These are phyloP conservation scores for Synanthedon vespiformis DNA, from an alignment of 2,888 invertebrate genomes.

Conservation along the genomic window DNA sequence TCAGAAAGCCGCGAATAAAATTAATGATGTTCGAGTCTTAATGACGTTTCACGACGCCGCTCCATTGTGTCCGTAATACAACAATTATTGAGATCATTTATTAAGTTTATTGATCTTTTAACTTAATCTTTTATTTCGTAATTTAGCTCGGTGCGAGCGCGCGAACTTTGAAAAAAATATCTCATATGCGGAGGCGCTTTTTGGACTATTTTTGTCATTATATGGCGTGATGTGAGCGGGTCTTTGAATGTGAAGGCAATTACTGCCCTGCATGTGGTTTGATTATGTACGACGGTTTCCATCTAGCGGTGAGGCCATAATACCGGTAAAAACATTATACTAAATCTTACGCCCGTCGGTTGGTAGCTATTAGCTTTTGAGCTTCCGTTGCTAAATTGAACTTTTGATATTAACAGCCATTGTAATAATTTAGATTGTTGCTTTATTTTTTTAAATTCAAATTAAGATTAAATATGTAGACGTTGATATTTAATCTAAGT, in stretches of 20 bases:
- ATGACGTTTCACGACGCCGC: slow-evolving; percentile 69
- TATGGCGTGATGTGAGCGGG: slow-evolving; percentile 68
- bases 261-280: slow-evolving; percentile 69
- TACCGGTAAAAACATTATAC: slow-evolving; percentile 54
- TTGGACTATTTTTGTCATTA: slow-evolving; percentile 71
- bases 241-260: slow-evolving; percentile 69
- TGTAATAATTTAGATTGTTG: slow-evolving; percentile 40
- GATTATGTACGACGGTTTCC: slow-evolving; percentile 61
- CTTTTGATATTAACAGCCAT: slow-evolving; percentile 45
- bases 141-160: slow-evolving; percentile 64
- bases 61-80: slow-evolving; percentile 69
- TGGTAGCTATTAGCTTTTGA: slow-evolving; percentile 30
- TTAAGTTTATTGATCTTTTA: slow-evolving; percentile 72
- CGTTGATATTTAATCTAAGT: no score
- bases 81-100: slow-evolving; percentile 72
- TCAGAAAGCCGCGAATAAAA: slow-evolving; percentile 70
- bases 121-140: slow-evolving; percentile 71
- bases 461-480: slow-evolving; percentile 17
- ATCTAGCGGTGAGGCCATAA: slow-evolving; percentile 55
- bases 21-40: slow-evolving; percentile 70
- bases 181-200: slow-evolving; percentile 67
- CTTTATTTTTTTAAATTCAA: slow-evolving; percentile 18
- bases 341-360: slow-evolving; percentile 42
- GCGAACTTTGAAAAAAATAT: slow-evolving; percentile 66
- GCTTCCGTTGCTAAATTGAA: slow-evolving; percentile 68